Conservation (phyloP, 2,113 vertebrate species). For the Myiagra hebetior region DNA sequence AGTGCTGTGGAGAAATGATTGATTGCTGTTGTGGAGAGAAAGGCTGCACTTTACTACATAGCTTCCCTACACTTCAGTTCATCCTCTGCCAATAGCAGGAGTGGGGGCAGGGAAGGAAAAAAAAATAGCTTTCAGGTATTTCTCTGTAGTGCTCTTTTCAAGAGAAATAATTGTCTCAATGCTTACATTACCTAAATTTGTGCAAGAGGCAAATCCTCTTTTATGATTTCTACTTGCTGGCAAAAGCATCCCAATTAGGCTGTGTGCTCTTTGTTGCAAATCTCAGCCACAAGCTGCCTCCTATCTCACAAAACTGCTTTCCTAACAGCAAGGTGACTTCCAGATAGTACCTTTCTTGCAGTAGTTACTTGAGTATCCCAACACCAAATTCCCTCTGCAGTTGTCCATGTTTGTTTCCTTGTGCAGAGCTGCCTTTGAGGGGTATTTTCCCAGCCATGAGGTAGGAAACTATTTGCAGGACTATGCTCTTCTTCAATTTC, state of each 20-base stretch:
- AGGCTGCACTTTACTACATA: neutral
- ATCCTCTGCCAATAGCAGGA: neutral
- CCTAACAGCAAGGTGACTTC: neutral
- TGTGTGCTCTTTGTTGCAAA: neutral
- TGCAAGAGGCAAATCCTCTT: neutral
- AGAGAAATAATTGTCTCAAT: neutral
- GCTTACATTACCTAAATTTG: neutral
- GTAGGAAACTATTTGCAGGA: neutral
- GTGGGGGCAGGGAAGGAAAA: neutral
- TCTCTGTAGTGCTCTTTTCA: neutral
- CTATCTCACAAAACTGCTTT: neutral
- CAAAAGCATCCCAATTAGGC: neutral
- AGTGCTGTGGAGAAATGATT: neutral
- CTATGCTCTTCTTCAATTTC: neutral
- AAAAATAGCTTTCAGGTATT: neutral
- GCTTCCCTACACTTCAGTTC: neutral
- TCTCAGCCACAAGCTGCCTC: neutral
- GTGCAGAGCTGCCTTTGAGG: neutral
- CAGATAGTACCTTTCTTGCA: neutral
- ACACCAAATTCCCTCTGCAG: neutral
- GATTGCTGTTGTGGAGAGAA: neutral
- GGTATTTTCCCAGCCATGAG: neutral
- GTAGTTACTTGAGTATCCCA: neutral
- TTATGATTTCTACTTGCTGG: neutral
- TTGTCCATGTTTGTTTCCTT: neutral